Percentiles rank a stretch among this genome's conserved stretches.
These are phyloP conservation scores for Isotomurus palustris DNA, from an alignment of 2,888 invertebrate genomes.

Conservation along the genomic window DNA sequence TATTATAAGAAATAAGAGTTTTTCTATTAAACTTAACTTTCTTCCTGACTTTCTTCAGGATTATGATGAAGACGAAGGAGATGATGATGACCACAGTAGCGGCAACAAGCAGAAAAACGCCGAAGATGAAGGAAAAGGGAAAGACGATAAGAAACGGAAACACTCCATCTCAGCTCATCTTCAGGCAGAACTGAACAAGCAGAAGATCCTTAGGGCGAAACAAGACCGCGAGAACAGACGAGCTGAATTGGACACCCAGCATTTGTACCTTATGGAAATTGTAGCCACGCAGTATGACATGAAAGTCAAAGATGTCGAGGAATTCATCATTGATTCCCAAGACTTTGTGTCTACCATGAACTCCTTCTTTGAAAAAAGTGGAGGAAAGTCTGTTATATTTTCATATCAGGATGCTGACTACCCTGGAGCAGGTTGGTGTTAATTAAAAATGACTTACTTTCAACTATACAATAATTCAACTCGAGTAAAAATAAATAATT, in stretches of 20 bases:
- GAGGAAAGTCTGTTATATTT: constrained; percentile 60
- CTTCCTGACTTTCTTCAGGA: too few species aligned
- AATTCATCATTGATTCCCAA: constrained; percentile 67
- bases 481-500: neutral
- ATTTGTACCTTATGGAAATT: constrained; percentile 65
- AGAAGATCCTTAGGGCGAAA: constrained; percentile 55
- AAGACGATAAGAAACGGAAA: constrained; percentile 15
- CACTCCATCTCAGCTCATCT: constrained; percentile 27
- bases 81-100: too few species aligned
- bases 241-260: constrained; percentile 54
- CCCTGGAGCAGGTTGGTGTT: constrained; percentile 59
- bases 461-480: neutral
- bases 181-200: constrained; percentile 36
- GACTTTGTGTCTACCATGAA: constrained; percentile 60
- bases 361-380: constrained; percentile 60
- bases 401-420: constrained; percentile 64
- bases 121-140: neutral
- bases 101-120: too few species aligned
- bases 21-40: too few species aligned
- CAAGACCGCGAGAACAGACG: constrained; percentile 56
- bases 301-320: constrained; percentile 59
- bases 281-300: constrained; percentile 54
- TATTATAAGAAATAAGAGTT: too few species aligned
- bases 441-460: neutral
- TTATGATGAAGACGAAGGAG: too few species aligned